Evolutionary conservation across 1,140 invertebrate species (phyloP).

Genomic region (Ctenoplectra terminalis): DNA sequence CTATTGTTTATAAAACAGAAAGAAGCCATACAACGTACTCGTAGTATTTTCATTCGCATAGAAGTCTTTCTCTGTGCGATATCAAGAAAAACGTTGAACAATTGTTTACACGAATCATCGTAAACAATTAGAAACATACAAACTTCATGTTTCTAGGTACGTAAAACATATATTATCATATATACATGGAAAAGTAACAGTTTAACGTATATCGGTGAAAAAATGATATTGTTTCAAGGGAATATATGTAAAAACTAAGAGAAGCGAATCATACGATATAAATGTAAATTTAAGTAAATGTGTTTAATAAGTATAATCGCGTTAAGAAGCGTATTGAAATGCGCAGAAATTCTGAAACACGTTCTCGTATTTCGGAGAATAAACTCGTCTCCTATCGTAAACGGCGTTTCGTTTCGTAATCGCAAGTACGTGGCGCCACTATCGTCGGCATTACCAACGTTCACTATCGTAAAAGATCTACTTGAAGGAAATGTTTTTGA

Average conservation of each 20-base stretch:
- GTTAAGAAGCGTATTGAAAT: slow-evolving; percentile 25
- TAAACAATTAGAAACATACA: neutral
- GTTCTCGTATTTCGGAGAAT: neutral
- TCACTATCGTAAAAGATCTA: slow-evolving; percentile 51
- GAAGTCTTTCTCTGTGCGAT: neutral
- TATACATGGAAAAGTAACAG: neutral
- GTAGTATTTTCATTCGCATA: too few relatives aligned
- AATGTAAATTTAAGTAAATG: neutral
- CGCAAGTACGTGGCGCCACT: slow-evolving; percentile 48
- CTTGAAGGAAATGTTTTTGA: slow-evolving; percentile 41
- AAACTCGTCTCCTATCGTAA: slow-evolving; percentile 34
- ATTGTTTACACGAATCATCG: neutral
- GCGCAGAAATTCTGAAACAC: slow-evolving; percentile 34
- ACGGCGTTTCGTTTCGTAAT: slow-evolving; percentile 39
- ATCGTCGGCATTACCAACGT: slow-evolving; percentile 54
- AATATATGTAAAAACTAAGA: neutral
- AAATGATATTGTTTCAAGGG: neutral
- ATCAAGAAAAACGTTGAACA: neutral
- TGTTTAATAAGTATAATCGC: neutral
- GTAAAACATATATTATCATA: neutral
- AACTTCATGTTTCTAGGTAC: neutral
- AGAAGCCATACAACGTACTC: neutral
- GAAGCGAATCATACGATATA: neutral
- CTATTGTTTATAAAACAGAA: neutral
- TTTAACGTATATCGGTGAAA: neutral